Evolutionary conservation across 1,140 invertebrate genomes (phyloP).

Genomic region (Phymorhynchus buccinoides): DNA sequence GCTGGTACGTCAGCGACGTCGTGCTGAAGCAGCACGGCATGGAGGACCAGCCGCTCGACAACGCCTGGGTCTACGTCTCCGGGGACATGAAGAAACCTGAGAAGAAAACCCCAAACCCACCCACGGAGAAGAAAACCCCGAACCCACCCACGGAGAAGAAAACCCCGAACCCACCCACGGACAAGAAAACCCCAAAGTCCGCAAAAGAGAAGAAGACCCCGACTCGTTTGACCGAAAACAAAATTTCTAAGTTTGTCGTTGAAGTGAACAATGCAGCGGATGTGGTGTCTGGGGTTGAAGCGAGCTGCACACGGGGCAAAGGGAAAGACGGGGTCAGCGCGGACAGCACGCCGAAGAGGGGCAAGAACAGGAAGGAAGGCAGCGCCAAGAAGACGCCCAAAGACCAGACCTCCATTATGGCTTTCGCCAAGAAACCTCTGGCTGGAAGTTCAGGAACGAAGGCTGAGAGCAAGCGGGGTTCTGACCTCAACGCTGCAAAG

Average conservation of each 20-base stretch:
- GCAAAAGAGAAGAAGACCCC: background rate
- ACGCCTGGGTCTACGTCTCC: conserved; percentile 39
- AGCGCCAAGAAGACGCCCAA: conserved; percentile 27
- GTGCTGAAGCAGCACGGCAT: conserved; percentile 77
- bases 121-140: conserved; percentile 20
- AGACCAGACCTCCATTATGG: conserved; percentile 42
- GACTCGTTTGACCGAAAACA: background rate
- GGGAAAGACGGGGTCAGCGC: background rate
- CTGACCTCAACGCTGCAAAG: background rate
- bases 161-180: background rate
- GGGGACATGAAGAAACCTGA: conserved; percentile 21
- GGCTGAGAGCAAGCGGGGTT: background rate
- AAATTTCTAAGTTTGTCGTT: background rate
- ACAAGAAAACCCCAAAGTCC: background rate
- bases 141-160: background rate
- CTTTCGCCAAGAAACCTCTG: conserved; percentile 38
- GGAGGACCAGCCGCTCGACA: conserved; percentile 69
- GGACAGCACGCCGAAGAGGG: background rate
- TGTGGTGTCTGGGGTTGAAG: conserved; percentile 21
- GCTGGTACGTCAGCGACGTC: conserved; percentile 81
- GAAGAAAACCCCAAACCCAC: too few species aligned
- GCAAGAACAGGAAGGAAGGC: conserved; percentile 11
- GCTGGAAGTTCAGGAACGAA: background rate
- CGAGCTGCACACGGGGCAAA: background rate
- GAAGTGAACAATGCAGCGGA: background rate